Evolutionary conservation across 1,140 invertebrate species (phyloP), one percentile per base, ranked within the genome.

Genomic region (Cydia strobilella): DNA sequence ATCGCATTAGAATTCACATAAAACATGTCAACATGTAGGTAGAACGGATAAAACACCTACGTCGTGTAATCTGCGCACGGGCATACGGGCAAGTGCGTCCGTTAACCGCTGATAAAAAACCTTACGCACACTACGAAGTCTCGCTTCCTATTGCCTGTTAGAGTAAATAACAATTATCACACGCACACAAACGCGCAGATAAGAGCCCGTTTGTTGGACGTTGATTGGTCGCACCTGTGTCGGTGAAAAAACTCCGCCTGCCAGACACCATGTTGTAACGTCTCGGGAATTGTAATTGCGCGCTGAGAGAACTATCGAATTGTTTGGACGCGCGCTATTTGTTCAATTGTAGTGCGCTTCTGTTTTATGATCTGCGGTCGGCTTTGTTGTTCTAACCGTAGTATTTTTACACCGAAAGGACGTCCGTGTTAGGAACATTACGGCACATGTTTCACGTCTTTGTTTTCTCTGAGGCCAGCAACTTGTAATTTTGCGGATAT

Each of bases 171-270:
- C 80, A 88, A 87, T 86, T 85, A 87, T 85, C 80, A 77, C 73
- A 45, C 76, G 75, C 84, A 80, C 83, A 84, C 84, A 79, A 62
- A 59, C 63, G 71, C 66, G 35, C 12, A 82, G 82, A 84, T 85
- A 85, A 86, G 73, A 72, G 77, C 74, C 79, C 77, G 82, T 82
- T 83, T 79, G 78, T 82, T 76, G 79, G 62, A 72, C 69, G 79
- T 76, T 82, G 84, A 88, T 88, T 89, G 87, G 89, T 80, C 80
- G 77, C 87, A 90, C 89, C 89, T 89, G 89, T 83, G 76, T 27
- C 65, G 76, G 45, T 59, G 71, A 79, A 84, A 84, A 81, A 84
- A 82, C 80, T 76, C 77, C 83, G 79, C 82, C 81, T 77, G 77
- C 75, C 75, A 77, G 76, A 73, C 74, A 78, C 80, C 77, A 79